Base-by-base conservation (phyloP, 2,797 vertebrate species). In the Enteromius thamalakanensis region DNA sequence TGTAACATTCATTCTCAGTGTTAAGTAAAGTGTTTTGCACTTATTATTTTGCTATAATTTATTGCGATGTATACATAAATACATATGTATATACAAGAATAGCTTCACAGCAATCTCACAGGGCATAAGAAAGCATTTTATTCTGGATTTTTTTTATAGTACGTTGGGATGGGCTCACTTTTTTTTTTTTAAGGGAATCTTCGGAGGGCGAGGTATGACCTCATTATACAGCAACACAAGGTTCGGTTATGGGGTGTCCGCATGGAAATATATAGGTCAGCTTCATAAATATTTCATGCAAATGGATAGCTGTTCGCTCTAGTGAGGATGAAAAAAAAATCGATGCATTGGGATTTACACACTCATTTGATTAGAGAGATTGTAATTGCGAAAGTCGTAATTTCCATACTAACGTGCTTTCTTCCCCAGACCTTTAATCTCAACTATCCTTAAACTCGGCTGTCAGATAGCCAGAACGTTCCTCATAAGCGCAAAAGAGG, bases 401-500 rank as follows among this genome's bases (percentile, higher is more conserved):
- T 90, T 89, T 89, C 87, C 89, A 88, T 89, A 85, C 80, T 88
- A 90, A 87, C 89, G 76, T 70, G 83, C 82, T 90, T 87, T 79
- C 75, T 67, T 76, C 79, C 40, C 40, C 60, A 72, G 80, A 75
- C 83, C 85, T 84, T 88, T 87, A 87, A 87, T 85, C 86, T 87
- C 72, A 60, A 17, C 68, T 84, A 64, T 49, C 58, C 65, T 45
- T 77, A 60, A 87, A 85, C 76, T 60, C 26, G 34, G 72, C 65
- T 62, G 68, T 75, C 42, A 53, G 69, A 70, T 79, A 51, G 75
- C 26, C 53, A 5, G 47, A 71, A 32, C 11, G 21, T 40, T 75
- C 49, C 71, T 88, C 76, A 80, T 77, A 78, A 80, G 75, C 64
- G 67, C 40, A 5, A 32, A 51, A 55, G 45, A 76, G 65, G 23